These are phyloP conservation scores for Falco naumanni DNA, from an alignment of 2,797 vertebrate genomes.

Conservation along the genomic window DNA sequence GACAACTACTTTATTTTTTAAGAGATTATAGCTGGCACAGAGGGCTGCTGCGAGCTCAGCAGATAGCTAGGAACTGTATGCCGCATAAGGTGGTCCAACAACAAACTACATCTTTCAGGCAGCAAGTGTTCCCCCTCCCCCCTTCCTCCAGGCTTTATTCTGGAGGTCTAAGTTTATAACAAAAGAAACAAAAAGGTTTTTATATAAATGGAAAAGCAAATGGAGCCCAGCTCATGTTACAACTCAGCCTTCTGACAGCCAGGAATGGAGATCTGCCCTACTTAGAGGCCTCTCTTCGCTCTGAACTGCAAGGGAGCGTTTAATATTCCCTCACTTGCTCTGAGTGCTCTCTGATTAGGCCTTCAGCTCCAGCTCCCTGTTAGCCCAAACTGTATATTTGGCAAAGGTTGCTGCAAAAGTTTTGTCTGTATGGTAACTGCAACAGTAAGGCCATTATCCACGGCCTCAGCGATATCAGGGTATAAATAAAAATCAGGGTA, in stretches of 20 bases:
- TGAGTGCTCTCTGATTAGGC: slow-evolving; percentile 53
- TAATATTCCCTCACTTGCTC: slow-evolving; percentile 46
- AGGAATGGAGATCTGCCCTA: slow-evolving; percentile 51
- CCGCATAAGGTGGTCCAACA: background rate
- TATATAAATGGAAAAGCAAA: slow-evolving; percentile 72
- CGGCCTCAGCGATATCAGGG: background rate
- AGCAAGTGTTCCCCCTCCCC: slow-evolving; percentile 35
- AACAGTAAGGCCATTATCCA: slow-evolving; percentile 25
- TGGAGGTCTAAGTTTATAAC: slow-evolving; percentile 66
- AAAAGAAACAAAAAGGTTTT: slow-evolving; percentile 74
- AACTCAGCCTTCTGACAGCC: slow-evolving; percentile 70
- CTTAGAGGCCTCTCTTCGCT: slow-evolving; percentile 57
- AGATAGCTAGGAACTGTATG: background rate
- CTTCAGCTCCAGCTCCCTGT: background rate
- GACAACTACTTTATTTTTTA: background rate
- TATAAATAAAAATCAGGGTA: background rate
- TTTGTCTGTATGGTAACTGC: slow-evolving; percentile 17
- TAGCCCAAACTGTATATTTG: slow-evolving; percentile 35
- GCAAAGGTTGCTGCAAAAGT: slow-evolving; percentile 15
- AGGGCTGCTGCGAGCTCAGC: background rate
- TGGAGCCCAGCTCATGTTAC: slow-evolving; percentile 68
- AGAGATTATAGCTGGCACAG: background rate
- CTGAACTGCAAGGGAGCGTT: slow-evolving; percentile 41
- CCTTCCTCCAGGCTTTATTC: slow-evolving; percentile 57
- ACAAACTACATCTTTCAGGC: slow-evolving; percentile 40